These are phyloP conservation scores for Baryphthengus martii DNA, from an alignment of 2,113 vertebrate species.

Conservation along the genomic window DNA sequence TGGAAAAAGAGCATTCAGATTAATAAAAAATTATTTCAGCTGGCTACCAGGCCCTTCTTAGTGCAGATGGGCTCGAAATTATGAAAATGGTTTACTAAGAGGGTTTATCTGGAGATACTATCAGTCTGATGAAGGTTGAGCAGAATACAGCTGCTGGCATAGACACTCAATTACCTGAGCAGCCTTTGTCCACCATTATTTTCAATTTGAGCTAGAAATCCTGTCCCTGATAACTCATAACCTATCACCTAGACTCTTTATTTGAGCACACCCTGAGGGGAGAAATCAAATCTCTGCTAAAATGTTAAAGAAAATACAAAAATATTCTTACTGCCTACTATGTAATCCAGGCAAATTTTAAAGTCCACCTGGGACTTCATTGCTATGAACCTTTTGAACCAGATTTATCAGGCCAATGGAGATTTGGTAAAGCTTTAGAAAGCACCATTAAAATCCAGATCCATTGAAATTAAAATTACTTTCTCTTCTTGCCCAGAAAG, in stretches of 20 bases:
- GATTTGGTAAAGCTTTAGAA: conserved; percentile 41
- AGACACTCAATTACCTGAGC: conserved; percentile 47
- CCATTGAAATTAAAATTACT: conserved; percentile 47
- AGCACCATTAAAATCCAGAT: conserved; percentile 6
- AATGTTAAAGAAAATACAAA: conserved; percentile 3
- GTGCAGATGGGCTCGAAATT: neutral
- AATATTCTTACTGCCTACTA: neutral
- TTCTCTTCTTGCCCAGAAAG: neutral
- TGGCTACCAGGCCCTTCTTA: neutral
- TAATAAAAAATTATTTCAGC: conserved; percentile 38
- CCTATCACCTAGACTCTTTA: neutral
- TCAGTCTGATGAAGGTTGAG: conserved; percentile 28
- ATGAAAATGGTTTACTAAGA: conserved; percentile 38
- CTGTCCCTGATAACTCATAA: conserved; percentile 12
- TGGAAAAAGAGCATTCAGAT: neutral
- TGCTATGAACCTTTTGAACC: conserved; percentile 12
- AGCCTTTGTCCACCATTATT: conserved; percentile 31
- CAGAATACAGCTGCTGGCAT: neutral
- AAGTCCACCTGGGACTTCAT: neutral
- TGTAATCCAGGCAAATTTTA: neutral
- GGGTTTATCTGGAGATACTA: neutral
- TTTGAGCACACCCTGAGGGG: neutral
- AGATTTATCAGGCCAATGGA: conserved; percentile 33
- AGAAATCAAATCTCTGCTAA: conserved; percentile 28
- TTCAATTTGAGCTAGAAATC: conserved; percentile 15